phyloP scores from a whole-genome alignment of 2,797 vertebrate species.

The Characodon lateralis region DNA sequence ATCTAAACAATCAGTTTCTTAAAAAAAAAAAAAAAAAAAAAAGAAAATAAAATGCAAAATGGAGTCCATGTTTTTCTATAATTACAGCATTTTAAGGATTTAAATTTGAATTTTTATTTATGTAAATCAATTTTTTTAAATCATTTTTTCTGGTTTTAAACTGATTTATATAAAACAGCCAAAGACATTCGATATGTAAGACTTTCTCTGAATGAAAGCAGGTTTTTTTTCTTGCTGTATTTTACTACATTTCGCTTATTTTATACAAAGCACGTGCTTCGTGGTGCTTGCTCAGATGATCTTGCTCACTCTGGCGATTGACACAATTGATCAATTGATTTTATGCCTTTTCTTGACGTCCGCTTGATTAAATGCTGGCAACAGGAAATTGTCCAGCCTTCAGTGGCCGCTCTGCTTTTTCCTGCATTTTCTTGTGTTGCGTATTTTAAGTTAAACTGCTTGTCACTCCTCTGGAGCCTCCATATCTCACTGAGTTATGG shows the following conservation, averaged over 20 bases:
- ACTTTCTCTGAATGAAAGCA: neutral
- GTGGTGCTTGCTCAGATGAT: neutral
- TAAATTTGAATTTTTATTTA: neutral
- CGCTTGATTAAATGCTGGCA: neutral
- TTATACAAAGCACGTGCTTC: neutral
- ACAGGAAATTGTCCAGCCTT: conserved; percentile 18
- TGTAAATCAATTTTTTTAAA: neutral
- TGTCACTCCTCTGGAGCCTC: conserved; percentile 4
- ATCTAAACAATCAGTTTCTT: neutral
- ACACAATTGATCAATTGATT: neutral
- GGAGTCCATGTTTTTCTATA: neutral
- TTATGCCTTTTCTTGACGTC: neutral
- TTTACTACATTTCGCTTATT: neutral
- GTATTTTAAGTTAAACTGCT: conserved; percentile 1
- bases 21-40: too few species aligned
- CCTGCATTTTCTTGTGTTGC: conserved; percentile 25
- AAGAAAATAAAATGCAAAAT: too few species aligned
- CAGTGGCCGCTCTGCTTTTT: conserved; percentile 19
- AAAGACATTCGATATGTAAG: neutral
- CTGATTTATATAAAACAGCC: neutral
- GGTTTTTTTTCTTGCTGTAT: neutral
- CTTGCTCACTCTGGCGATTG: neutral
- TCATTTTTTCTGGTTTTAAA: too few species aligned
- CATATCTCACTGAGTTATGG: neutral
- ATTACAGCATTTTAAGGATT: neutral